Evolutionary conservation across 1,140 invertebrate species (phyloP), one percentile per base, ranked within the genome.

Genomic region (Agraylea sexmaculata): DNA sequence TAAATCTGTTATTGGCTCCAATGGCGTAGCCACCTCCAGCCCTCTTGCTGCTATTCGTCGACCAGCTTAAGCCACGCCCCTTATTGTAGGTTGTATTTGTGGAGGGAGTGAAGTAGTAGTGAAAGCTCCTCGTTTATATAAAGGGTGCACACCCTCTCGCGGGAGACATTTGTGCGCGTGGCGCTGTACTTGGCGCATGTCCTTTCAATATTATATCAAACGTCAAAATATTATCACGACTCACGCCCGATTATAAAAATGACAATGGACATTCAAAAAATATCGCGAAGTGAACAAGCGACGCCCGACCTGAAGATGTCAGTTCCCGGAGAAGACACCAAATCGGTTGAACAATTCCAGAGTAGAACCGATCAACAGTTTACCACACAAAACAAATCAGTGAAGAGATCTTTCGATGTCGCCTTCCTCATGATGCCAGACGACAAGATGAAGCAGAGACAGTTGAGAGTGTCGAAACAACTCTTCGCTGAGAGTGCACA

Each of bases 371-470:
- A 63, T 12, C 57, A 56, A 52, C 57, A 59, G 41, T 58, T 57
- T 10, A 58, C 62, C n/a, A 47, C 54, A 16, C 56, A 50, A 39
- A 53, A 43, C 4, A 64, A 63, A 45, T 56, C 64, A 4, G 60
- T 71, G 15, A 88, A 88, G 50, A 62, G 86, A 11, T 82, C 83
- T 8, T 89, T 89, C 51, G 85, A 90, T 54, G 85, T 90, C 0
- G 86, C 86, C 1, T 89, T 89, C 46, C 60, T 90, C 3, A 86
- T 88, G 64, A 80, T 84, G 51, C 84, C 84, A 2, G 84, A 87
- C 48, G 84, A 87, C 37, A 83, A 84, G 52, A 55, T 79, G 28
- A 74, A 76, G 23, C 71, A 77, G 33, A 73, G 76, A 43, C 62
- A 76, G 37, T 55, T 73, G 6, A 53, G 74, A 47, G 61, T 74